phyloP scores from a whole-genome alignment of 1,140 invertebrate species.

The Liolophura sinensis region DNA sequence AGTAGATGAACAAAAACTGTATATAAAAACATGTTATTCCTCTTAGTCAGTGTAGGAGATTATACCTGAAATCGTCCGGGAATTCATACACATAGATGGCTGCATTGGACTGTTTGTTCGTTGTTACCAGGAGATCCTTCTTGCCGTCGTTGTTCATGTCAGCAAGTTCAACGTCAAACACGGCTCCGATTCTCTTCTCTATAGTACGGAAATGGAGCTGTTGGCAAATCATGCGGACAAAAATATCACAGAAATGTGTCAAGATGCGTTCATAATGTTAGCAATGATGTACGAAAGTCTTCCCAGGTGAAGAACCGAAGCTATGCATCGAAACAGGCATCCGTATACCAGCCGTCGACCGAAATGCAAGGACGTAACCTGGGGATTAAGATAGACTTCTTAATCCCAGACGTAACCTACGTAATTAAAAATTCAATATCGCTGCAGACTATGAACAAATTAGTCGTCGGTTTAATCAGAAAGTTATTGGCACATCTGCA shows the following conservation, averaged over 20 bases:
- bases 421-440: too few species aligned
- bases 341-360: too few species aligned
- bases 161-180: conserved; percentile 52
- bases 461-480: too few species aligned
- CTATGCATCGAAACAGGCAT: background rate
- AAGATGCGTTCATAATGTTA: conserved; percentile 5
- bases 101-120: conserved; percentile 41
- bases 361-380: too few species aligned
- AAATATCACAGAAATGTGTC: conserved; percentile 5
- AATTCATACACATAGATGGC: conserved; percentile 51
- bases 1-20: background rate
- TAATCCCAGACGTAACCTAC: too few species aligned
- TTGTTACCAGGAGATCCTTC: conserved; percentile 49
- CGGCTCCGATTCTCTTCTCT: conserved; percentile 46
- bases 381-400: too few species aligned
- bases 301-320: conserved; percentile 2
- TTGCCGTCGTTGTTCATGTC: conserved; percentile 56
- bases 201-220: conserved; percentile 49
- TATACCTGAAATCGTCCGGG: conserved; percentile 54
- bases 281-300: conserved; percentile 9
- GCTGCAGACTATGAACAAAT: too few species aligned
- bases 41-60: background rate
- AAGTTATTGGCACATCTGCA: background rate
- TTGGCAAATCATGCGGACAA: background rate
- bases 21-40: background rate